These are phyloP conservation scores for Tolmerus cingulatus DNA, from an alignment of 2,888 invertebrate genomes.

Conservation along the genomic window DNA sequence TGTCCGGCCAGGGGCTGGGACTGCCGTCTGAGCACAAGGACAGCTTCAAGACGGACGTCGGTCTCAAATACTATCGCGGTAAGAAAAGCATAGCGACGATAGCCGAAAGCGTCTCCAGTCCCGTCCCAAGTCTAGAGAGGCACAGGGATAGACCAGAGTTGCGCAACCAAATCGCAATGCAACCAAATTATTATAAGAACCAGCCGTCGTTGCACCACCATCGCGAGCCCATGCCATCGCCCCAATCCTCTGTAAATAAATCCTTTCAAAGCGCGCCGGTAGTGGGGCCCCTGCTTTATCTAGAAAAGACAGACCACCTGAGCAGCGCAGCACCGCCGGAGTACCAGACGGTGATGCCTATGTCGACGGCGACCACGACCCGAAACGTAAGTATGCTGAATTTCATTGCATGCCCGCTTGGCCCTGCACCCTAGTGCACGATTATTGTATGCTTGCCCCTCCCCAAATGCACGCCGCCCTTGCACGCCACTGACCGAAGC, in stretches of 20 bases:
- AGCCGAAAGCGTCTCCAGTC: constrained; percentile 45
- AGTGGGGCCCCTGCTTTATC: constrained; percentile 46
- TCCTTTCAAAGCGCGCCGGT: constrained; percentile 10
- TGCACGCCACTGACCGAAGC: not conserved
- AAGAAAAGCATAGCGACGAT: constrained; percentile 49
- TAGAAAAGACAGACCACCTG: constrained; percentile 42
- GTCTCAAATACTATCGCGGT: constrained; percentile 61
- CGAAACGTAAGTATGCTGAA: constrained; percentile 41
- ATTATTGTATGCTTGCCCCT: not conserved
- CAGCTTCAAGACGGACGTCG: constrained; percentile 42
- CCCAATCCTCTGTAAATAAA: constrained; percentile 28
- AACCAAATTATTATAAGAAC: constrained; percentile 44
- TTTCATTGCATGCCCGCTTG: constrained; percentile 13
- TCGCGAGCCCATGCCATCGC: not conserved
- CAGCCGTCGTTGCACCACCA: constrained; percentile 41
- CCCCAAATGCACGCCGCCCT: not conserved
- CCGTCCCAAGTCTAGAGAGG: constrained; percentile 5
- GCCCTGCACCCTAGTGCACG: not conserved
- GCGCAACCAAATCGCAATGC: not conserved
- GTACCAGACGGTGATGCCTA: constrained; percentile 22
- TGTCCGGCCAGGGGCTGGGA: constrained; percentile 23
- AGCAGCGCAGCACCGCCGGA: constrained; percentile 21
- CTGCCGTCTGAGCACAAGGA: constrained; percentile 39
- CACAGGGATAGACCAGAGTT: not conserved
- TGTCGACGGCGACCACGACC: constrained; percentile 24